These are phyloP conservation scores for Drosophila pseudotalamancana DNA, from an alignment of 2,888 invertebrate genomes.

Conservation along the genomic window DNA sequence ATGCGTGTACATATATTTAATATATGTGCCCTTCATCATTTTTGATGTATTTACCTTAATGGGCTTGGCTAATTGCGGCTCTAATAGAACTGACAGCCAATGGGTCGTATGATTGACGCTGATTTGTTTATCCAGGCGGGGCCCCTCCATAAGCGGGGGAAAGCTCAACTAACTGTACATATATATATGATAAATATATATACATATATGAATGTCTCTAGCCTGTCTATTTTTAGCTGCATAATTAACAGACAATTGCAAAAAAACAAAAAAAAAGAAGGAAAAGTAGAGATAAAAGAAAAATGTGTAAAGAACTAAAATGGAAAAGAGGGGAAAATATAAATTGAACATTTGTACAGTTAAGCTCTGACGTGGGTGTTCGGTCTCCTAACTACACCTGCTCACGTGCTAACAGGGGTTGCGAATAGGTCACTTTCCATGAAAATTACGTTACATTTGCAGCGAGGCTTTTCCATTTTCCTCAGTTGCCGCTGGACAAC, in stretches of 20 bases:
- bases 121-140: constrained; percentile 59
- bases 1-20: no score
- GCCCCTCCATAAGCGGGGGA: constrained; percentile 7
- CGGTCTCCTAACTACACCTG: neutral
- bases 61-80: constrained; percentile 56
- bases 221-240: constrained; percentile 55
- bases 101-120: constrained; percentile 69
- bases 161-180: neutral
- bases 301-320: neutral
- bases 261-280: constrained; percentile 20
- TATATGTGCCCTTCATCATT: neutral
- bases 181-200: neutral
- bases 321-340: constrained; percentile 7
- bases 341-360: constrained; percentile 28
- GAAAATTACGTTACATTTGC: no score
- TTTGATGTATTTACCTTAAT: constrained; percentile 25
- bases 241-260: constrained; percentile 69
- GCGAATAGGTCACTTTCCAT: constrained; percentile 14
- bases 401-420: neutral
- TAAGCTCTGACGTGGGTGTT: constrained; percentile 10
- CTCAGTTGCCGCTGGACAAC: constrained; percentile 64
- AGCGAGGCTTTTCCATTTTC: constrained; percentile 57
- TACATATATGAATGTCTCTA: neutral
- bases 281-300: neutral
- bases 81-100: constrained; percentile 57